Base-by-base conservation (phyloP, 2,888 invertebrate species). In the Drosophila demipolita region DNA sequence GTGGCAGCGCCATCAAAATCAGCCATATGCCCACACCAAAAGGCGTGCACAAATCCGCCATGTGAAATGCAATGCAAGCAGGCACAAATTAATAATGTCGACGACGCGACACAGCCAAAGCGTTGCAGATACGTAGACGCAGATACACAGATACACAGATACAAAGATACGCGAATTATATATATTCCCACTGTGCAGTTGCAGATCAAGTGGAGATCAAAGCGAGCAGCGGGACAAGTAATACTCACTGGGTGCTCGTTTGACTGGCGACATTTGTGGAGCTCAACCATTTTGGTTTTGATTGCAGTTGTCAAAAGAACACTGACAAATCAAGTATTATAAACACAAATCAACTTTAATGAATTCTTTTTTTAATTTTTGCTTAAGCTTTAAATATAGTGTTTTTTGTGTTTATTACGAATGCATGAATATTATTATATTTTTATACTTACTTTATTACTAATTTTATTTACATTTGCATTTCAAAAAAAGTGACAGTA, bases 21-120 rank as follows among this genome's bases (percentile, higher is more conserved):
- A 73, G 64, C 70, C 80, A 78, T 64, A 75, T 75, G 77, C 67
- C 59, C 15, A 53, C 49, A 50, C 48, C 59, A 52, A 72, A 75
- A 69, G 75, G 75, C 78, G 75, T 82, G 81, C 78, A 75, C 79
- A 79, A 82, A 83, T 87, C 83, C 73, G 62, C 66, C 71, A 75
- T 81, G 66, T 67, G 64, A 73, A 73, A 75, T 75, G 78, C 73
- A 83, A 72, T 45, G 68, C 77, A 75, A 79, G 73, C 75, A 73
- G 77, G 77, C 81, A 75, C 69, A 87, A 84, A 89, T 91, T 91
- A 83, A 88, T 88, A 89, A 89, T 73, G 86, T 66, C 74, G 85
- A 70, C 76, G 66, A 66, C 74, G 58, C 73, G 70, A 66, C 66
- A 60, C 60, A 60, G 80, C 80, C 71, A 72, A 59, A 35, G 50